Conservation (phyloP, 2,797 vertebrate species). For the Coracias cyanogaster region DNA sequence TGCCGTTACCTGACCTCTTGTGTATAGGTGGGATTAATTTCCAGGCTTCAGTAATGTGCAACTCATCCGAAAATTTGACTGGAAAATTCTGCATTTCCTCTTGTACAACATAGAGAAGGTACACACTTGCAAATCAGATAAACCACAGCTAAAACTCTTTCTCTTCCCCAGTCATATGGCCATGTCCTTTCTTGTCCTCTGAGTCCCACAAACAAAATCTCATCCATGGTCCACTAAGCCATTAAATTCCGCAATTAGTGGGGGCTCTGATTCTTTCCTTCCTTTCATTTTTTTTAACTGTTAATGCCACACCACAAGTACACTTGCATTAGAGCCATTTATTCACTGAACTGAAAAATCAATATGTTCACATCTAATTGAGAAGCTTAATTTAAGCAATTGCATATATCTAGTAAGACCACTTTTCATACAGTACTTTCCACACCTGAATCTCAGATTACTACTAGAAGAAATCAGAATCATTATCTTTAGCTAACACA, state of each 20-base stretch:
- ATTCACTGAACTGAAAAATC: slow-evolving; percentile 52
- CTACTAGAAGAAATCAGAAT: neutral
- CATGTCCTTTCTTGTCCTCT: slow-evolving; percentile 39
- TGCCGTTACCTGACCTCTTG: neutral
- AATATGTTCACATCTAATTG: neutral
- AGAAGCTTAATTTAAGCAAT: slow-evolving; percentile 13
- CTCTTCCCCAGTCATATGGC: neutral
- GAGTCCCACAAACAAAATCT: neutral
- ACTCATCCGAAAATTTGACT: neutral
- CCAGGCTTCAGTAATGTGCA: neutral
- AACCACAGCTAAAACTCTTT: neutral
- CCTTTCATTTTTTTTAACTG: neutral
- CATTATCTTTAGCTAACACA: neutral
- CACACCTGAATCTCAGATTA: neutral
- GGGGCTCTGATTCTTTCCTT: neutral
- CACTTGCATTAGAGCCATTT: slow-evolving; percentile 3
- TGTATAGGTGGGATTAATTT: neutral
- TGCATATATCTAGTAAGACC: neutral
- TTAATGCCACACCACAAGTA: slow-evolving; percentile 26
- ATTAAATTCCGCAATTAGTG: slow-evolving; percentile 36
- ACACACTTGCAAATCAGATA: neutral
- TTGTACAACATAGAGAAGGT: neutral
- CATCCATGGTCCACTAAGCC: neutral
- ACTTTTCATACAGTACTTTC: neutral
- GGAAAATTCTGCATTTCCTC: neutral